These are phyloP conservation scores for Ylistrum balloti DNA, from an alignment of 1,140 invertebrate species.

Conservation along the genomic window DNA sequence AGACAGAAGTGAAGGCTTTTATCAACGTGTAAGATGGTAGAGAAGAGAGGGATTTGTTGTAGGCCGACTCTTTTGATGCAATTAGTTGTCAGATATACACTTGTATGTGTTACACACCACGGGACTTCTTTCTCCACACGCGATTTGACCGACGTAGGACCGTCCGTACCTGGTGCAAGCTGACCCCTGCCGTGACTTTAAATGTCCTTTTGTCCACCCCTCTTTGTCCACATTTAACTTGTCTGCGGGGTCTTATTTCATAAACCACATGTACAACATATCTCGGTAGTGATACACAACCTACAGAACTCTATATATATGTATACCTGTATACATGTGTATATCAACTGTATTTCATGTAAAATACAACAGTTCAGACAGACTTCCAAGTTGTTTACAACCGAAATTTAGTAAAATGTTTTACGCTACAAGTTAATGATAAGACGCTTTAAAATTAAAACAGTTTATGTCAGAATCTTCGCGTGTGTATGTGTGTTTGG, in stretches of 20 bases:
- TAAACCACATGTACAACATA: slow-evolving; percentile 28
- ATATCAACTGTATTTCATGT: not conserved
- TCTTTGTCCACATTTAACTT: not conserved
- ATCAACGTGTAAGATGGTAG: not conserved
- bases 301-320: not conserved
- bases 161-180: slow-evolving; percentile 36
- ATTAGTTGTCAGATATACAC: not conserved
- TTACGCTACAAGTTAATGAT: too few species aligned
- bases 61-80: slow-evolving; percentile 4
- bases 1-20: not conserved
- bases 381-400: not conserved
- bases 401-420: too few species aligned
- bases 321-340: not conserved
- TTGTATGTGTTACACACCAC: not conserved
- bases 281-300: slow-evolving; percentile 1
- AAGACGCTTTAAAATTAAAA: not conserved
- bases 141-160: slow-evolving; percentile 31
- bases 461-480: not conserved
- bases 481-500: not conserved
- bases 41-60: not conserved
- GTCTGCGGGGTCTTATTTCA: slow-evolving; percentile 6
- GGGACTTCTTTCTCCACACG: not conserved
- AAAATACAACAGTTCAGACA: not conserved
- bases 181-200: slow-evolving; percentile 28
- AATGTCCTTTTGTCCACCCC: slow-evolving; percentile 24